Evolutionary conservation across 2,113 vertebrate species (phyloP).

Genomic region (Spea multiplicata): DNA sequence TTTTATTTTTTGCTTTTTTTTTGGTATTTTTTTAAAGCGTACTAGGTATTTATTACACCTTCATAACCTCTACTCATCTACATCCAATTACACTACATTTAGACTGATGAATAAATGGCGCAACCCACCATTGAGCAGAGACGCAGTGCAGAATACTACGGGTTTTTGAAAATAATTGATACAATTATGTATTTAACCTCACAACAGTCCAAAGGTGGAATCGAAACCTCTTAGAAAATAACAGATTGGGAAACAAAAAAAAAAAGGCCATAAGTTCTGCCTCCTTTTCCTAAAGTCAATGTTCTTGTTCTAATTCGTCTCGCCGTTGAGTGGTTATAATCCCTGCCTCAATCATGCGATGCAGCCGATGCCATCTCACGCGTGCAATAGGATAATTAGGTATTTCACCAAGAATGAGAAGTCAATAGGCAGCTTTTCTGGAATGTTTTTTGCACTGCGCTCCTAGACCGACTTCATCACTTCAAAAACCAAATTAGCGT

Average conservation of each 20-base stretch:
- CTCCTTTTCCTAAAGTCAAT: neutral
- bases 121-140: too few relatives aligned
- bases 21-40: too few relatives aligned
- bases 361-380: constrained; percentile 15
- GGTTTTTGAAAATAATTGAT: too few relatives aligned
- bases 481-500: constrained; percentile 37
- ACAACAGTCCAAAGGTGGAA: neutral
- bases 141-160: too few relatives aligned
- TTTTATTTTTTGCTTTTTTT: too few relatives aligned
- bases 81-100: too few relatives aligned
- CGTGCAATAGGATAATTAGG: constrained; percentile 40
- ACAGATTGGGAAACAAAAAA: neutral
- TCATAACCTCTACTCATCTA: too few relatives aligned
- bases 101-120: too few relatives aligned
- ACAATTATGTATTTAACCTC: too few relatives aligned
- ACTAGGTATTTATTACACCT: too few relatives aligned
- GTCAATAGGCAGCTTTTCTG: constrained; percentile 36
- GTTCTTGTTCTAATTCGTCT: neutral
- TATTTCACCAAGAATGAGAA: constrained; percentile 36
- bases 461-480: constrained; percentile 28
- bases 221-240: neutral
- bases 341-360: neutral
- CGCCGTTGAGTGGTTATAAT: constrained; percentile 3
- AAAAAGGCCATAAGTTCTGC: neutral
- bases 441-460: constrained; percentile 41